Evolutionary conservation across 2,113 vertebrate genomes (phyloP).

Genomic region (Thryonomys swinderianus): DNA sequence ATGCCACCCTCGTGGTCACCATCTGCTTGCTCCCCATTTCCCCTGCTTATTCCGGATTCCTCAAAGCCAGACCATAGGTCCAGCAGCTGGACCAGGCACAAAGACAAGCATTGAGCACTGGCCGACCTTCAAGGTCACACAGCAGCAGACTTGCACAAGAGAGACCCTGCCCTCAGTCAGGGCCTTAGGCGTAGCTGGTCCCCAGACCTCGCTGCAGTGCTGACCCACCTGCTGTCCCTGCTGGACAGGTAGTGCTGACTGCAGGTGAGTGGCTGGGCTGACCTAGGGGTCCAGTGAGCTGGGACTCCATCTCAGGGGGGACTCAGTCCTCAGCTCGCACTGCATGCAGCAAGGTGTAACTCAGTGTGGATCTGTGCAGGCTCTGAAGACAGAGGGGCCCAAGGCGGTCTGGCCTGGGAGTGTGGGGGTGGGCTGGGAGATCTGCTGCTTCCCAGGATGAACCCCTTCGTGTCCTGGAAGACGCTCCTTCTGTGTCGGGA

Average conservation of each 20-base stretch:
- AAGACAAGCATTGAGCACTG: too few relatives aligned
- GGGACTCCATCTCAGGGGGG: not conserved
- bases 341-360: too few relatives aligned
- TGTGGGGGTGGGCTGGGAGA: not conserved
- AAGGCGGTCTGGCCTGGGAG: not conserved
- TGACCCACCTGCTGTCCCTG: not conserved
- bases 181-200: not conserved
- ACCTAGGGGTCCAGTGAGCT: fast-evolving
- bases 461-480: not conserved
- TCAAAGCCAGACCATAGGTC: too few relatives aligned
- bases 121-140: too few relatives aligned
- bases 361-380: not conserved
- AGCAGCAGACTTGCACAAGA: not conserved
- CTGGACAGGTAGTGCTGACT: too few relatives aligned
- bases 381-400: not conserved
- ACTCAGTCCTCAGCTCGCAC: too few relatives aligned
- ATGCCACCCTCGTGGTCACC: not conserved
- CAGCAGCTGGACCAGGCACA: not conserved
- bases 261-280: not conserved
- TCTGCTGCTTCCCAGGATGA: not conserved
- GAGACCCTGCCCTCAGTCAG: not conserved
- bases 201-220: not conserved
- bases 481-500: not conserved
- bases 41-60: too few relatives aligned
- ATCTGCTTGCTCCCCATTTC: not conserved